Evolutionary conservation across 2,888 invertebrate genomes (phyloP).

Genomic region (Dynastes tityus): DNA sequence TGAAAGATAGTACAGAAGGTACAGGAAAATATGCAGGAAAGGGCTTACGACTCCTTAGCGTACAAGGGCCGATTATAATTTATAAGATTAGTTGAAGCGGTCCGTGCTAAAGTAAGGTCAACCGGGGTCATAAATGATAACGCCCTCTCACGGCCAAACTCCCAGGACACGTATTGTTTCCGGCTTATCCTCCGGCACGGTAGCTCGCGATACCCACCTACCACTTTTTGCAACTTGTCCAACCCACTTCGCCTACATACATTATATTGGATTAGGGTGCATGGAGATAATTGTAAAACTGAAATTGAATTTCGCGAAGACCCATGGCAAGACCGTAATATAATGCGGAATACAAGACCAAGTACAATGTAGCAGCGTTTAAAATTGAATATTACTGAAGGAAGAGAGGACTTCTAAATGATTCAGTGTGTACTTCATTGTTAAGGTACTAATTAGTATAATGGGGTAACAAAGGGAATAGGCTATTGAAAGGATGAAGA

Average conservation of each 20-base stretch:
- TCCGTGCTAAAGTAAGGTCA: slow-evolving; percentile 30
- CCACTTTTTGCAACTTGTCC: slow-evolving; percentile 1
- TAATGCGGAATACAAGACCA: neutral
- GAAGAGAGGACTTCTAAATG: no score
- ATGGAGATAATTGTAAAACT: slow-evolving; percentile 14
- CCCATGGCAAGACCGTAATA: neutral
- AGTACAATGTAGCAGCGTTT: neutral
- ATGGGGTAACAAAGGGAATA: no score
- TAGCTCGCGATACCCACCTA: neutral
- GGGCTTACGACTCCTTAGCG: neutral
- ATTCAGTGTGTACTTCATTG: no score
- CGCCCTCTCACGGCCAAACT: slow-evolving; percentile 1
- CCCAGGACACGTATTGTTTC: slow-evolving; percentile 10
- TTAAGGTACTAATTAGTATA: no score
- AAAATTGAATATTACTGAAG: neutral
- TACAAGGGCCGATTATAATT: slow-evolving; percentile 22
- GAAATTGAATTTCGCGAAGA: slow-evolving; percentile 10
- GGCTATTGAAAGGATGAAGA: no score
- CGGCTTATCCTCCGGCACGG: slow-evolving; percentile 9
- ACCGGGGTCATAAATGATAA: slow-evolving; percentile 35
- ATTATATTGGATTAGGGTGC: slow-evolving; percentile 1
- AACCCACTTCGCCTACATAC: neutral
- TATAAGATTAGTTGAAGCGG: slow-evolving; percentile 40
- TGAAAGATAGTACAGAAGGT: no score
- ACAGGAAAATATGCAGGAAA: neutral